A percentile compares a stretch with the other conserved stretches of the same genome.
These are phyloP conservation scores for Haemorhous mexicanus DNA, from an alignment of 2,113 vertebrate species.

Conservation along the genomic window DNA sequence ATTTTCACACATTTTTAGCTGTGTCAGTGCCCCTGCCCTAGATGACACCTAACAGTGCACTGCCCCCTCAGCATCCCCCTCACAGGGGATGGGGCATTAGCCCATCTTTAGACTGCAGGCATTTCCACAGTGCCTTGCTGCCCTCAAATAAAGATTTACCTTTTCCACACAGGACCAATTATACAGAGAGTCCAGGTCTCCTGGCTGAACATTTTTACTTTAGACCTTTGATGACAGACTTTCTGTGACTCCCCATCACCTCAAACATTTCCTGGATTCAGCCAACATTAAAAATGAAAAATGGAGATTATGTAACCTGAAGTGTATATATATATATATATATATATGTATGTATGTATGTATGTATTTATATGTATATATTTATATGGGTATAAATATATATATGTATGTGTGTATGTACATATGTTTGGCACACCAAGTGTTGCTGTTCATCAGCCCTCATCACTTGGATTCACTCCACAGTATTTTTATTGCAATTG, in stretches of 20 bases:
- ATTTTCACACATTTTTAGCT: background rate
- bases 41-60: background rate
- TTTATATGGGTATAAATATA: background rate
- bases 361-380: too few relatives aligned
- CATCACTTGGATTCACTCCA: background rate
- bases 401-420: background rate
- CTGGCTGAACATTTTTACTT: background rate
- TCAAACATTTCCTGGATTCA: background rate
- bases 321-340: background rate
- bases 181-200: background rate
- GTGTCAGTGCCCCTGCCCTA: background rate
- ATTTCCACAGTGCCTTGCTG: background rate
- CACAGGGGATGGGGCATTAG: background rate
- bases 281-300: background rate
- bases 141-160: background rate
- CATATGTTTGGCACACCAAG: rapidly evolving
- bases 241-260: background rate
- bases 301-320: background rate
- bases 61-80: background rate
- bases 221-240: background rate
- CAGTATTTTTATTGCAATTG: background rate
- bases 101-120: background rate
- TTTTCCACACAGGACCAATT: background rate
- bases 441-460: background rate
- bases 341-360: background rate